Evolutionary conservation across 2,797 vertebrate genomes (phyloP), one percentile per base, ranked within the genome.

Genomic region (Sebastiscus tertius): DNA sequence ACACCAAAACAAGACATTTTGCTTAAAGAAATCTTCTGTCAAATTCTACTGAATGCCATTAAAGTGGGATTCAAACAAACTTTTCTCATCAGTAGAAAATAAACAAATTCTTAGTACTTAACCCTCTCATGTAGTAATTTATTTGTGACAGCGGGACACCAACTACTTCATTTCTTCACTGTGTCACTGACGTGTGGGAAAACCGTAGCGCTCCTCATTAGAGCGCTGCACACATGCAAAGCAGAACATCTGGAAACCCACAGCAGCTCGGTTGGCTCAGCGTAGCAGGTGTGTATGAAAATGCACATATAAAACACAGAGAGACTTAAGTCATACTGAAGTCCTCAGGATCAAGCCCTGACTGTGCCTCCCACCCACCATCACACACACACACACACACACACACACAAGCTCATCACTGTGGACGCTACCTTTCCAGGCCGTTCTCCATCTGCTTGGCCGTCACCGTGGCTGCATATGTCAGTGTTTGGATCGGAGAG

Each of bases 381-480:
- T 16, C 36, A n/a, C 65, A 64, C 64, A 27, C 58, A 61, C 42
- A 24, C 39, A 39, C 60, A 9, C 13, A 42, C 66, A 11, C 72
- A 34, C 54, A 63, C 26, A 59, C 54, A 27, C 69, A 29, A 1
- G 6, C 42, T 46, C 42, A 46, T 46, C 42, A 46, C 42, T 46
- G 71, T 27, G 46, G 18, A 66, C 8, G 42, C 54, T 62, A 59
- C 76, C 75, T 87, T 74, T 66, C 90, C 92, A 88, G 87, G 80
- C 87, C 71, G 39, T 83, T 82, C 90, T 94, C 95, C 95, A 96
- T 96, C 96, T 97, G 96, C 85, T 94, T 79, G 86, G 90, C 90
- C 93, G 91, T 95, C 88, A 56, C 80, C 67, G 83, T 49, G 22
- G 69, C 80, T 63, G 14, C 92, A 93, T 92, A 91, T 94, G 93